Evolutionary conservation across 2,113 vertebrate species (phyloP).

Genomic region (Pelusios castaneus): DNA sequence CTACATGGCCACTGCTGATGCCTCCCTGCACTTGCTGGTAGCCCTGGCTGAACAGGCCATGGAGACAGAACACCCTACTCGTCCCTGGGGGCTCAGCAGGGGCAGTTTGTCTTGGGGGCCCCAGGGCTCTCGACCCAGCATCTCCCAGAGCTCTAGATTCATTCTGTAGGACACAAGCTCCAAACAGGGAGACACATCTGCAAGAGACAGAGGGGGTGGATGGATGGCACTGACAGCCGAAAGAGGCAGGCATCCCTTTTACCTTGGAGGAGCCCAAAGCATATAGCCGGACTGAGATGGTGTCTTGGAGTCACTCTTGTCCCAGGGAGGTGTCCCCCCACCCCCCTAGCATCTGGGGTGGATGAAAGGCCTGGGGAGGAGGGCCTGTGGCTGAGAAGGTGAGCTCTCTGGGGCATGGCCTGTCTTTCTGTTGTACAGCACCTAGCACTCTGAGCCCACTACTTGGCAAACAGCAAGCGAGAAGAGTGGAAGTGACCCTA

Average conservation of each 20-base stretch:
- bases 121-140: not conserved
- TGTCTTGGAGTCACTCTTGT: not conserved
- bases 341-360: too few relatives aligned
- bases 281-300: not conserved
- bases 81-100: too few relatives aligned
- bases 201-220: not conserved
- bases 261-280: too few relatives aligned
- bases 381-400: too few relatives aligned
- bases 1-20: too few relatives aligned
- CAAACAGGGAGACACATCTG: too few relatives aligned
- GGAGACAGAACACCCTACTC: not conserved
- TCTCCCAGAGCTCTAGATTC: not conserved
- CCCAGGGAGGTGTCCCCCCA: not conserved
- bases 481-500: not conserved
- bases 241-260: too few relatives aligned
- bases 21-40: too few relatives aligned
- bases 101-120: too few relatives aligned
- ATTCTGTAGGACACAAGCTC: too few relatives aligned
- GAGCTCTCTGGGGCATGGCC: not conserved
- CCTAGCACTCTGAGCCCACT: too few relatives aligned
- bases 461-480: not conserved
- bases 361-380: too few relatives aligned
- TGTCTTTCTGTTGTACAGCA: not conserved
- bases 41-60: fast-evolving
- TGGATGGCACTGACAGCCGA: not conserved